Conservation (phyloP, 2,113 vertebrate species). For the Ivindomyrus marchei region DNA sequence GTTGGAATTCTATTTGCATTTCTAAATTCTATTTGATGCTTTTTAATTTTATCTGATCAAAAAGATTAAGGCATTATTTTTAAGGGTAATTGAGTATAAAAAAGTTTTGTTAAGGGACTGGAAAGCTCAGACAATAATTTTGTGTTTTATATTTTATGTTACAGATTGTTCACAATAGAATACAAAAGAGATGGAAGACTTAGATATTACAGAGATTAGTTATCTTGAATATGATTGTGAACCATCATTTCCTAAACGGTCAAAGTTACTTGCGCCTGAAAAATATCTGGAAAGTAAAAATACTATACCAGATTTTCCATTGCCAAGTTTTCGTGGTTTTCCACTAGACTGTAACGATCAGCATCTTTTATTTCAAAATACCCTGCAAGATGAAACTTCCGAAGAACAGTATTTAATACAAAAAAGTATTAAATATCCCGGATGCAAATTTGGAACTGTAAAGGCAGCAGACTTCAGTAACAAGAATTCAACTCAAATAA, state of each 20-base stretch:
- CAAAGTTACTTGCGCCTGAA: constrained; percentile 16
- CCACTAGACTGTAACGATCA: constrained; percentile 11
- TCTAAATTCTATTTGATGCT: neutral
- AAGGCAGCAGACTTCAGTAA: neutral
- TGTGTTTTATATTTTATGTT: constrained; percentile 20
- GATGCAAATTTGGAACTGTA: constrained; percentile 8
- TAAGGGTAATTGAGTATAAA: neutral
- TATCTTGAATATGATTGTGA: constrained; percentile 16
- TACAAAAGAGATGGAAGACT: constrained; percentile 35
- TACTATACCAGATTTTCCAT: constrained; percentile 8
- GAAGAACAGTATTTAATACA: constrained; percentile 2
- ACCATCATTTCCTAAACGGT: constrained; percentile 36
- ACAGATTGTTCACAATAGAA: neutral
- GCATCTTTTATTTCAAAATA: neutral
- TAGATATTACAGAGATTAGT: constrained; percentile 11
- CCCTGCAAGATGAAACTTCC: neutral
- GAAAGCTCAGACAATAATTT: neutral
- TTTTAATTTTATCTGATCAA: neutral
- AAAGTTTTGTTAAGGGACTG: neutral
- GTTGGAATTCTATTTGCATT: neutral
- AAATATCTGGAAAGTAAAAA: constrained; percentile 6
- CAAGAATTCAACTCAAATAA: neutral
- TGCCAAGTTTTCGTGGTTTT: constrained; percentile 18
- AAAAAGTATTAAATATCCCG: constrained; percentile 14
- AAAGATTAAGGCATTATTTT: neutral